Evolutionary conservation across 2,797 vertebrate genomes (phyloP).

Genomic region (Fringilla coelebs): DNA sequence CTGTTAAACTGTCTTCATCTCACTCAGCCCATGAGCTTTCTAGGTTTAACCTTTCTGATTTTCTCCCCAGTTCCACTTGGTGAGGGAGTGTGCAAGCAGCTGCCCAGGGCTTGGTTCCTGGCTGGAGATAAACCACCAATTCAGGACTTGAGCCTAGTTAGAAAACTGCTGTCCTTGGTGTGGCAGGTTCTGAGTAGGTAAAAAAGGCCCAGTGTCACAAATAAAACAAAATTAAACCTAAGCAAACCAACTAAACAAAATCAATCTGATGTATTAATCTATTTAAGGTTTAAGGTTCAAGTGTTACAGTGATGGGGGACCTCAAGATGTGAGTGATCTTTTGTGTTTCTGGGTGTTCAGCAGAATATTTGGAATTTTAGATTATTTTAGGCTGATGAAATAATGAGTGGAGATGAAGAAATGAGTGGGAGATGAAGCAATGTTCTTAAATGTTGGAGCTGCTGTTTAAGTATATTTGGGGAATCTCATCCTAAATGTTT

Average conservation of each 20-base stretch:
- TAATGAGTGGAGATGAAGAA: background rate
- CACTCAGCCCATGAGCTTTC: background rate
- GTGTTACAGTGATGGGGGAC: background rate
- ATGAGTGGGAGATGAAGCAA: background rate
- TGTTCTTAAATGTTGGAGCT: background rate
- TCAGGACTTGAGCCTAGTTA: background rate
- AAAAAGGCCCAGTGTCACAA: background rate
- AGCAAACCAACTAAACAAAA: background rate
- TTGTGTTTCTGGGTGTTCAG: background rate
- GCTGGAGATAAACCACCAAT: background rate
- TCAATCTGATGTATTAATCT: background rate
- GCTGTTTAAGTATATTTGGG: background rate
- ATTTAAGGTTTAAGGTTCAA: background rate
- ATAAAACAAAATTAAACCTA: background rate
- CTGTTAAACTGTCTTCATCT: background rate
- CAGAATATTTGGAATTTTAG: background rate
- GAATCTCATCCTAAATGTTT: background rate
- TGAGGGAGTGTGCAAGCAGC: background rate
- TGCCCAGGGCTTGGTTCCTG: background rate
- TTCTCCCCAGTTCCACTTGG: background rate
- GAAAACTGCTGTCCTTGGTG: background rate
- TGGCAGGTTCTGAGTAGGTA: background rate
- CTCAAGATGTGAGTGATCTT: background rate
- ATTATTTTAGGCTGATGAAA: background rate
- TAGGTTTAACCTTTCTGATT: background rate